Percentiles rank a stretch among this genome's conserved stretches.
Evolutionary conservation across 2,888 invertebrate genomes (phyloP).

Genomic region (Fragum fragum): DNA sequence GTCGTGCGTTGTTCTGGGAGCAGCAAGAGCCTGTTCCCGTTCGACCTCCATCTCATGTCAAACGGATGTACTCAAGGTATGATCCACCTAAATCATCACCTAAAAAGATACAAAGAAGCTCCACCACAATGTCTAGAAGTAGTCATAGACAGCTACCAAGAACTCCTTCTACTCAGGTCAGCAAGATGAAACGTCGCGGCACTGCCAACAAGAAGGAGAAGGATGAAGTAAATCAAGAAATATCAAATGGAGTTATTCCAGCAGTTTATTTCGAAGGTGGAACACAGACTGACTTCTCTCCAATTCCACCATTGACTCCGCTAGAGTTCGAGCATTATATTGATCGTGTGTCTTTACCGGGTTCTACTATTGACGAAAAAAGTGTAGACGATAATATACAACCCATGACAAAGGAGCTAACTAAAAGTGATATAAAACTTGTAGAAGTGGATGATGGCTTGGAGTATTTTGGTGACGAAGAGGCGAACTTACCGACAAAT

Average conservation of each 20-base stretch:
- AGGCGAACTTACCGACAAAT: neutral
- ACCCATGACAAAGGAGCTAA: conserved; percentile 49
- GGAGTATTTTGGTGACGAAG: conserved; percentile 25
- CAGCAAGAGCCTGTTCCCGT: conserved; percentile 68
- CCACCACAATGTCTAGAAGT: conserved; percentile 53
- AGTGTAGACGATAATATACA: neutral
- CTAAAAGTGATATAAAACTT: conserved; percentile 62
- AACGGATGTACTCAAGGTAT: conserved; percentile 58
- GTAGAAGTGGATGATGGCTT: conserved; percentile 48
- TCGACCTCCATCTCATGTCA: conserved; percentile 63
- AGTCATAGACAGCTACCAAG: conserved; percentile 46
- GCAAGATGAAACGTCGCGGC: conserved; percentile 50
- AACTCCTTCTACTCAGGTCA: conserved; percentile 62
- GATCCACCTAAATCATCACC: conserved; percentile 38
- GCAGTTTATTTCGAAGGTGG: conserved; percentile 57
- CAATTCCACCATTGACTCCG: conserved; percentile 46
- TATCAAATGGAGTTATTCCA: conserved; percentile 21
- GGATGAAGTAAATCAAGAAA: conserved; percentile 25
- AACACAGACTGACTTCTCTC: conserved; percentile 67
- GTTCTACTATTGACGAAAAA: conserved; percentile 29
- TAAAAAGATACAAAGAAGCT: conserved; percentile 43
- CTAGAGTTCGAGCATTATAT: conserved; percentile 32
- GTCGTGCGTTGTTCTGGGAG: conserved; percentile 76
- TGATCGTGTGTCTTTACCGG: conserved; percentile 49
- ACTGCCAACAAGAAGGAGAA: conserved; percentile 34